These are phyloP conservation scores for Pterois miles DNA, from an alignment of 2,797 vertebrate genomes.

Conservation along the genomic window DNA sequence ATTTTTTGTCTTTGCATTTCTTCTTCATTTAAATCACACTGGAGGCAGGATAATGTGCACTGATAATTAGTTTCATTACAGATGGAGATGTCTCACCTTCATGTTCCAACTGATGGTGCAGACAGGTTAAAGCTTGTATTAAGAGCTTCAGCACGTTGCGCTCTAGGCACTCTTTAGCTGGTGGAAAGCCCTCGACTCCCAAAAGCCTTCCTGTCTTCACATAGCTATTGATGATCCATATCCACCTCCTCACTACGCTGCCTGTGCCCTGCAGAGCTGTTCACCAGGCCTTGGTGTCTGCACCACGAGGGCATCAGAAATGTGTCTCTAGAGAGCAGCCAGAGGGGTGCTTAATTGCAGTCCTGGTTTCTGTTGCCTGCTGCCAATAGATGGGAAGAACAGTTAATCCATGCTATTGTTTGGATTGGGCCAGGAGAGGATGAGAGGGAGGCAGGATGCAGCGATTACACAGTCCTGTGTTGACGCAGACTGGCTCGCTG, in stretches of 20 bases:
- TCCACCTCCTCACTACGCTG: not conserved
- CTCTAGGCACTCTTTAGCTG: not conserved
- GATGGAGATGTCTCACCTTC: not conserved
- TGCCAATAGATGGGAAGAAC: constrained; percentile 56
- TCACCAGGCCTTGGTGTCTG: constrained; percentile 5
- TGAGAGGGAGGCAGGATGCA: constrained; percentile 47
- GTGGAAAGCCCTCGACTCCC: constrained; percentile 10
- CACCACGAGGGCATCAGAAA: constrained; percentile 14
- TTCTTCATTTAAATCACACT: not conserved
- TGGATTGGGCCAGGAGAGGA: constrained; percentile 52
- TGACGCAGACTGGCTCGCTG: constrained; percentile 56
- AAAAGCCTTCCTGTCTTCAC: constrained; percentile 1
- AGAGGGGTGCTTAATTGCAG: constrained; percentile 59
- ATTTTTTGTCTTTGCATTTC: not conserved
- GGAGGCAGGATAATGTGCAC: not conserved
- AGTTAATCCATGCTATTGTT: constrained; percentile 76
- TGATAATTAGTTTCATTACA: not conserved
- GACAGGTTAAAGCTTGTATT: not conserved
- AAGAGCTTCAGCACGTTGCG: not conserved
- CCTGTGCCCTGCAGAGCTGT: constrained; percentile 1
- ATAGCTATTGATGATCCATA: not conserved
- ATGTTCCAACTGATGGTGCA: not conserved
- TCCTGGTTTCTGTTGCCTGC: constrained; percentile 60
- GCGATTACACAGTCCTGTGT: constrained; percentile 64
- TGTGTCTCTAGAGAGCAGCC: constrained; percentile 33